These are phyloP conservation scores for Drosophila sproati DNA, from an alignment of 1,140 invertebrate genomes.

Conservation along the genomic window DNA sequence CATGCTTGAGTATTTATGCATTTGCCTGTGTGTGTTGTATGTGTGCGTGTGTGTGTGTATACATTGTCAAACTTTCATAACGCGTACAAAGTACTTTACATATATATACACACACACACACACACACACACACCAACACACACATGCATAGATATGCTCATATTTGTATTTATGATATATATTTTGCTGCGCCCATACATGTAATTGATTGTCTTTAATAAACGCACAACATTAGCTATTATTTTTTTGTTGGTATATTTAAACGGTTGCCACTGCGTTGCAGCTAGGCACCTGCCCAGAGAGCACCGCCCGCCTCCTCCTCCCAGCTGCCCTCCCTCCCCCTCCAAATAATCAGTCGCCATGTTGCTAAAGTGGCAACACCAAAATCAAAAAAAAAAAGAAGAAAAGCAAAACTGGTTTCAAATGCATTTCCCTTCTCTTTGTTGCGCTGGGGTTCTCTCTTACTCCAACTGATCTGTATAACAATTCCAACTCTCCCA, in stretches of 20 bases:
- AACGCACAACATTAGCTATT: conserved; percentile 48
- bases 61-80: conserved; percentile 60
- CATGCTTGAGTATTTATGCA: conserved; percentile 31
- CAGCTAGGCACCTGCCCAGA: conserved; percentile 40
- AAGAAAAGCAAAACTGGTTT: conserved; percentile 59
- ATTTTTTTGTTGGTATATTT: conserved; percentile 2
- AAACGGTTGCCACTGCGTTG: conserved; percentile 8
- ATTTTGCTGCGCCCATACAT: conserved; percentile 38
- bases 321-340: neutral
- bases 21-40: conserved; percentile 18
- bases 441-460: conserved; percentile 7
- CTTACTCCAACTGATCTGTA: conserved; percentile 3
- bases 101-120: conserved; percentile 26
- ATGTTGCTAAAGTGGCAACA: conserved; percentile 69
- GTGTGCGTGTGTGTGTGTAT: conserved; percentile 34
- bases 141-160: conserved; percentile 8
- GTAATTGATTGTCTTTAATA: conserved; percentile 58
- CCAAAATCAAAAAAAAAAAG: conserved; percentile 24
- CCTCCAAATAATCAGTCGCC: conserved; percentile 43
- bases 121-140: conserved; percentile 24
- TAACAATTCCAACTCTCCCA: neutral
- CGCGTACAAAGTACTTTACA: conserved; percentile 28
- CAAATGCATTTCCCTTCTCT: conserved; percentile 54
- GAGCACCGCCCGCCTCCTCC: neutral
- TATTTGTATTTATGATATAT: conserved; percentile 16